These are phyloP conservation scores for Sminthopsis crassicaudata DNA, from an alignment of 2,113 vertebrate genomes.

Conservation along the genomic window DNA sequence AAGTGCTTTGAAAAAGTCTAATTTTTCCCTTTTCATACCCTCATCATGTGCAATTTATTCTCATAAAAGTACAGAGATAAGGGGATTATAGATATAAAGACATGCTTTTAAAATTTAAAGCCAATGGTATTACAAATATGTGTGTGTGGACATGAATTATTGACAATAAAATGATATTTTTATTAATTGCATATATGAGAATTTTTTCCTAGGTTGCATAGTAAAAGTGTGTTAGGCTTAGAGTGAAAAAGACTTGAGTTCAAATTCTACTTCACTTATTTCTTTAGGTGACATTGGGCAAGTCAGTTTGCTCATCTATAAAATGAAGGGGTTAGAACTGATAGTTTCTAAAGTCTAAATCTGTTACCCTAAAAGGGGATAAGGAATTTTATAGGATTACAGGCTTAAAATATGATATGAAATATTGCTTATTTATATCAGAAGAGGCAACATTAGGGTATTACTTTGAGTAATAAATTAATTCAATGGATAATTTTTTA, in stretches of 20 bases:
- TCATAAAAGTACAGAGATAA: conserved; percentile 42
- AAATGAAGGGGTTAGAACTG: background rate
- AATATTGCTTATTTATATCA: conserved; percentile 63
- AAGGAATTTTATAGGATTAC: conserved; percentile 51
- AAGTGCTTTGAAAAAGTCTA: background rate
- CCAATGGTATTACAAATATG: conserved; percentile 37
- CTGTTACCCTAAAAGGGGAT: conserved; percentile 57
- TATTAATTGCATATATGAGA: conserved; percentile 2
- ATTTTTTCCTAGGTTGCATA: background rate
- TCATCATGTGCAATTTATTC: background rate
- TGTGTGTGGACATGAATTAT: conserved; percentile 13
- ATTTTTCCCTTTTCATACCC: background rate
- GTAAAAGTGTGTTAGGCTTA: background rate
- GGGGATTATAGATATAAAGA: conserved; percentile 47
- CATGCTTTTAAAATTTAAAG: conserved; percentile 46
- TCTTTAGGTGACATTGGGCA: background rate
- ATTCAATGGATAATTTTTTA: conserved; percentile 64
- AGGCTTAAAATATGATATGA: conserved; percentile 58
- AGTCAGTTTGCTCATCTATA: background rate
- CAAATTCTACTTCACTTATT: background rate
- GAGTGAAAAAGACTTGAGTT: background rate
- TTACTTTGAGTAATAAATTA: conserved; percentile 28
- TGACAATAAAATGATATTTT: conserved; percentile 20
- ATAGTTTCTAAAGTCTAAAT: background rate
- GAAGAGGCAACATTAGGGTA: conserved; percentile 51